These are phyloP conservation scores for Oasisia sp. DNA, from an alignment of 2,888 invertebrate genomes.

Conservation along the genomic window DNA sequence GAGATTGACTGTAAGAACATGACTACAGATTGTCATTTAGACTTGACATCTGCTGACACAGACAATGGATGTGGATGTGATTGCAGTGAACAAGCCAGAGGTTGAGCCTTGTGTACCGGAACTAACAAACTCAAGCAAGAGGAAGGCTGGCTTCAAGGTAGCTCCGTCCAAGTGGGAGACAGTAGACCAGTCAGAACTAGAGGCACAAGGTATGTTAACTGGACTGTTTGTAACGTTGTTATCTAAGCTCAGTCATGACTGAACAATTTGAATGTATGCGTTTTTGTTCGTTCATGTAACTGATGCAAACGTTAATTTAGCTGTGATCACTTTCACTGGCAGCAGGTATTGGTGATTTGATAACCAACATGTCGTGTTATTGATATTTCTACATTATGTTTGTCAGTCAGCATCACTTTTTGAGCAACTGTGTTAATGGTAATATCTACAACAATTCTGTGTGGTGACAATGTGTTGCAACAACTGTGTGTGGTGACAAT, in stretches of 20 bases:
- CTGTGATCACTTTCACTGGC: not conserved
- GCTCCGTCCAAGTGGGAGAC: slow-evolving; percentile 90
- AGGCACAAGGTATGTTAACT: slow-evolving; percentile 68
- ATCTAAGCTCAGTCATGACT: not conserved
- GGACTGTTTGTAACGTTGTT: not conserved
- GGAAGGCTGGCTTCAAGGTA: slow-evolving; percentile 5
- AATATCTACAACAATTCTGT: not conserved
- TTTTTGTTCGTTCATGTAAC: not conserved
- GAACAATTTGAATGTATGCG: not conserved
- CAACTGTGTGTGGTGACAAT: no score
- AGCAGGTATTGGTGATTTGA: not conserved
- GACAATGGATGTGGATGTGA: not conserved
- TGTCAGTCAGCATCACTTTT: not conserved
- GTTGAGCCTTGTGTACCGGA: not conserved
- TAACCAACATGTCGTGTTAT: not conserved
- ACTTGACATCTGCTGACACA: not conserved
- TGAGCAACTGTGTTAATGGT: not conserved
- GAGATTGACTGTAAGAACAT: not conserved
- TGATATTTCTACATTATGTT: not conserved
- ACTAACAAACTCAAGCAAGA: not conserved
- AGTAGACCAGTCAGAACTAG: slow-evolving; percentile 86
- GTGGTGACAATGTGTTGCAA: slow-evolving; percentile 36
- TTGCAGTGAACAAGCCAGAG: not conserved
- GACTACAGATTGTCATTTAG: not conserved
- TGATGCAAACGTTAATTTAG: not conserved